phyloP scores from a whole-genome alignment of 1,140 invertebrate genomes.

The Plectrocnemia conspersa region DNA sequence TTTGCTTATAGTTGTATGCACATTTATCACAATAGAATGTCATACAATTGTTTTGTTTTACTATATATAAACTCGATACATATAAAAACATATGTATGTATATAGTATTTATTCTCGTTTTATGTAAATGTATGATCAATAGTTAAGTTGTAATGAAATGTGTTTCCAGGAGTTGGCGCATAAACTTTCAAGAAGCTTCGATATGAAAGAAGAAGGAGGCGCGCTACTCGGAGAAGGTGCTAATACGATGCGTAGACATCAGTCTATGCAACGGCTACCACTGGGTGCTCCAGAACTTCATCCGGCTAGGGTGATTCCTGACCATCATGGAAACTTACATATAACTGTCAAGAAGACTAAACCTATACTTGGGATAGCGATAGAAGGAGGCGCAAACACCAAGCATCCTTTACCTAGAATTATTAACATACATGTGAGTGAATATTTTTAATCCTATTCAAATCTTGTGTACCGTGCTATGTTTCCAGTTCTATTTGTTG shows the following conservation, averaged over 20 bases:
- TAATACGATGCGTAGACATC: constrained; percentile 55
- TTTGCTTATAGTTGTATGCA: too few species aligned
- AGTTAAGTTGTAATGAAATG: too few species aligned
- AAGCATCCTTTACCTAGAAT: constrained; percentile 90
- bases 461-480: too few species aligned
- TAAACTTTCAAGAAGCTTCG: constrained; percentile 76
- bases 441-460: too few species aligned
- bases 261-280: constrained; percentile 65
- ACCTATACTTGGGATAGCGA: constrained; percentile 91
- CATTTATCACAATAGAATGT: too few species aligned
- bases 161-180: constrained; percentile 75
- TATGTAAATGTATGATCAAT: too few species aligned
- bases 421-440: constrained; percentile 90
- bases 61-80: too few species aligned
- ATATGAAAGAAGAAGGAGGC: constrained; percentile 79
- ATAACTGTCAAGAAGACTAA: constrained; percentile 88
- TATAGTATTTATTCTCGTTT: too few species aligned
- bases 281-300: constrained; percentile 57
- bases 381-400: constrained; percentile 94
- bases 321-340: constrained; percentile 79
- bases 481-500: too few species aligned
- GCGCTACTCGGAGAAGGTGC: constrained; percentile 61
- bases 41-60: too few species aligned
- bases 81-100: too few species aligned
- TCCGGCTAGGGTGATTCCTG: constrained; percentile 66